Evolutionary conservation across 2,113 vertebrate genomes (phyloP).

Genomic region (Bos javanicus): DNA sequence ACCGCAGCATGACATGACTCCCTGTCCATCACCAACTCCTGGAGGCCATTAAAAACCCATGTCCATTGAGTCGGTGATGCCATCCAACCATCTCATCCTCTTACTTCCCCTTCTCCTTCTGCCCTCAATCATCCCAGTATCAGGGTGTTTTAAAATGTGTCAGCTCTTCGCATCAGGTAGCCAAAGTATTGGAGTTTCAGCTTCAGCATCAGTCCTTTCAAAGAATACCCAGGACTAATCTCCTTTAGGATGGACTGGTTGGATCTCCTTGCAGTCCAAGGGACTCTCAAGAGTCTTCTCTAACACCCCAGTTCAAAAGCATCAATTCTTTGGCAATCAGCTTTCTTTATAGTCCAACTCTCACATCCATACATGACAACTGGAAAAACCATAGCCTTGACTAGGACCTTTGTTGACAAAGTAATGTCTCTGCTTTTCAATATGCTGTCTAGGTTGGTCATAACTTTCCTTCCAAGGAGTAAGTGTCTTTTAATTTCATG

Average conservation of each 20-base stretch:
- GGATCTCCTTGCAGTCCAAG: not conserved
- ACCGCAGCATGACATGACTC: not conserved
- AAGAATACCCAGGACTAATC: not conserved
- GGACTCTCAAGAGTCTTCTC: not conserved
- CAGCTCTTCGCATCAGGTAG: not conserved
- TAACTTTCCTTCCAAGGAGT: not conserved
- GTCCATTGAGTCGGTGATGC: not conserved
- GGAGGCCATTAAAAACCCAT: not conserved
- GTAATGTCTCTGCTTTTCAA: not conserved
- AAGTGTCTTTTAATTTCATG: not conserved
- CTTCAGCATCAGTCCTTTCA: not conserved
- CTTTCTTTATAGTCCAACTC: not conserved
- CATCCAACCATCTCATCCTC: not conserved
- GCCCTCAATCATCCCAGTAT: not conserved
- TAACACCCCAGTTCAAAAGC: not conserved
- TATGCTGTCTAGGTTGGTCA: not conserved
- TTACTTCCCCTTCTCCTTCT: not conserved
- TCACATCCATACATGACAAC: not conserved
- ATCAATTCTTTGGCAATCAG: not conserved
- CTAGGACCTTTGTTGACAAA: not conserved
- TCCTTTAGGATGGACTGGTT: not conserved
- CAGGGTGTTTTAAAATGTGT: not conserved
- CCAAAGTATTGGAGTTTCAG: not conserved
- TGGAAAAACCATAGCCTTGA: not conserved
- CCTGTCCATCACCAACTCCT: not conserved